Conservation (phyloP, 2,797 vertebrate genomes). For the Anomalospiza imberbis region DNA sequence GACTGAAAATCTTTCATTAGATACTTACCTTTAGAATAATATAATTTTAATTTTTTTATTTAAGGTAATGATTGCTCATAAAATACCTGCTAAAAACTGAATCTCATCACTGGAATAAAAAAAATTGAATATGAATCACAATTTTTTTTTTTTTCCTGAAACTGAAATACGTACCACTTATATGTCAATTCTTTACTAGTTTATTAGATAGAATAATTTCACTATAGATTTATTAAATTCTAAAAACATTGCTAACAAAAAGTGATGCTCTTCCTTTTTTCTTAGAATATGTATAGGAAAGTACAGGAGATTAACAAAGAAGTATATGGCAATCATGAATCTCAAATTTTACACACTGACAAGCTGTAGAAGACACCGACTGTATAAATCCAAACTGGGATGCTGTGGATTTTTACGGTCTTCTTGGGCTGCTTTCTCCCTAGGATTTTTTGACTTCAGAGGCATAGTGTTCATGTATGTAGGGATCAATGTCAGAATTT, state of each 20-base stretch:
- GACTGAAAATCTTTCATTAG: neutral
- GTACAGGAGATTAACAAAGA: neutral
- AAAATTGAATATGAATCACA: neutral
- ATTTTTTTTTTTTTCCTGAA: neutral
- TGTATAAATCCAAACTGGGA: neutral
- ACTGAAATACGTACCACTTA: neutral
- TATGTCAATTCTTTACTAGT: neutral
- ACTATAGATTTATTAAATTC: neutral
- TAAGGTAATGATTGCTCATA: neutral
- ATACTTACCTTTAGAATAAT: neutral
- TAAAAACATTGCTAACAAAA: neutral
- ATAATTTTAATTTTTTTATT: neutral
- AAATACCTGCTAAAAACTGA: neutral
- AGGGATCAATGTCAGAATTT: neutral
- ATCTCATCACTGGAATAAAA: neutral
- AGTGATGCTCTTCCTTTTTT: neutral
- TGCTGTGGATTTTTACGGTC: neutral
- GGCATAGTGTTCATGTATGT: neutral
- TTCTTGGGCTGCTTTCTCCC: neutral
- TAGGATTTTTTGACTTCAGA: neutral
- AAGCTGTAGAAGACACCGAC: neutral
- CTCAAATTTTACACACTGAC: neutral
- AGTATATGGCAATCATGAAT: neutral
- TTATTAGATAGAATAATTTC: neutral
- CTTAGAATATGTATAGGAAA: neutral